Base-by-base conservation (phyloP, 2,888 invertebrate genomes). In the Saturnia pavonia region DNA sequence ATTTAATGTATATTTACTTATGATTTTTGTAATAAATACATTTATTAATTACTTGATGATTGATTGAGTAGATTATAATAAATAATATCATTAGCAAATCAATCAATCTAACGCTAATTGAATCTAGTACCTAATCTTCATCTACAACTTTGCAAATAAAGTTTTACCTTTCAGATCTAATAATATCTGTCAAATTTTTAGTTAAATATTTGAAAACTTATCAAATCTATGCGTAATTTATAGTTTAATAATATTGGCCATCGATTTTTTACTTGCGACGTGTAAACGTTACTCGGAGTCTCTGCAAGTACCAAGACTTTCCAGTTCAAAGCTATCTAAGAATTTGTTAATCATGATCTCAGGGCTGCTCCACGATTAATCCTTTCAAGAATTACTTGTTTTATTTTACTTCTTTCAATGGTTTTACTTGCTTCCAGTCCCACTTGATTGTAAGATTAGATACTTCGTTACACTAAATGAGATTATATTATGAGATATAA, bases 261-360 rank as follows among this genome's bases (percentile, higher is more conserved):
- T 60, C 57, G 57, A 27, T 27, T 27, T 25, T 60, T 60, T 14
- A 60, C 25, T 60, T 60, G 25, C 57, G 14, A 60, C 57, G 57
- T 60, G 57, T 27, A 25, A 60, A 12, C 27, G 14, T 60, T 60
- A 25, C 25, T 12, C 25, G 14, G 54, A 54, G 54, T 22, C 3
- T 22, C 22, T 54, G 19, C 57, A 14, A 54, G 43, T 67, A 67
- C 22, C 43, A 67, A 34, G 42, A 63, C 54, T 48, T 67, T 68
- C 42, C 40, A 57, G 45, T 45, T 67, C 63, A 40, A 43, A 43
- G 66, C 51, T 66, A 68, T 45, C 60, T 60, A 70, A 71, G 68
- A 68, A 71, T 68, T 71, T 48, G 68, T 68, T 71, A 71, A 68
- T 68, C 63, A 63, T 68, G 68, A 71, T 60, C 27, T 16, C 12